Conservation (phyloP, 2,888 invertebrate species). For the Ophion slaviceki region DNA sequence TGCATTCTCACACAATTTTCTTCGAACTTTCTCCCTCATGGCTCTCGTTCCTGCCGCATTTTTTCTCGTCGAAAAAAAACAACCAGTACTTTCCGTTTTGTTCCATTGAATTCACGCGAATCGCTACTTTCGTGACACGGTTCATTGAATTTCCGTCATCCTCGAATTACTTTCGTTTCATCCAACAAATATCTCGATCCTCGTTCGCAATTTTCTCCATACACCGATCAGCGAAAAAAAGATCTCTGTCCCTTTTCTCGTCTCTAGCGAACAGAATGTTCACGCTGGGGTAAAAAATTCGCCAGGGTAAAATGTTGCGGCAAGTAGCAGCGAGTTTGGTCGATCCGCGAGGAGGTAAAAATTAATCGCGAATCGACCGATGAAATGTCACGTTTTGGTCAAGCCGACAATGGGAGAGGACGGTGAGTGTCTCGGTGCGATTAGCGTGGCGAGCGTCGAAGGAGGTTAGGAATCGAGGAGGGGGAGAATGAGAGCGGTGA, state of each 20-base stretch:
- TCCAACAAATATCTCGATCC: background rate
- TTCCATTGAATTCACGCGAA: constrained; percentile 21
- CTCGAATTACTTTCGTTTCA: constrained; percentile 38
- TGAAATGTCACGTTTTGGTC: background rate
- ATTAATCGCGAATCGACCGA: background rate
- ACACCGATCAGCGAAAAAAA: background rate
- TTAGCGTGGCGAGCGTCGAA: constrained; percentile 25
- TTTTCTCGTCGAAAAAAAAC: constrained; percentile 1
- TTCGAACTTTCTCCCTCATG: constrained; percentile 5
- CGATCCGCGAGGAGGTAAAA: background rate
- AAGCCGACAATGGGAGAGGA: constrained; percentile 4
- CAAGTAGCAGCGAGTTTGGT: too few species aligned
- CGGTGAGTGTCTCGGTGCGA: constrained; percentile 18
- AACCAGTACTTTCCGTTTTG: constrained; percentile 25
- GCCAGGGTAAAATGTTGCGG: background rate
- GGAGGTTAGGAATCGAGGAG: background rate
- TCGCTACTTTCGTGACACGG: constrained; percentile 32
- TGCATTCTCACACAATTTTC: constrained; percentile 6
- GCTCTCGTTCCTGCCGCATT: background rate
- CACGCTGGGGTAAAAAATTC: background rate
- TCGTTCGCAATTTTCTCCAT: constrained; percentile 12
- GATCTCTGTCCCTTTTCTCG: background rate
- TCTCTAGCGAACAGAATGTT: constrained; percentile 7
- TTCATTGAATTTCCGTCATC: constrained; percentile 37
- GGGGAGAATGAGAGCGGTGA: constrained; percentile 14